phyloP scores from a whole-genome alignment of 1,140 invertebrate genomes.

The Hyles euphorbiae region DNA sequence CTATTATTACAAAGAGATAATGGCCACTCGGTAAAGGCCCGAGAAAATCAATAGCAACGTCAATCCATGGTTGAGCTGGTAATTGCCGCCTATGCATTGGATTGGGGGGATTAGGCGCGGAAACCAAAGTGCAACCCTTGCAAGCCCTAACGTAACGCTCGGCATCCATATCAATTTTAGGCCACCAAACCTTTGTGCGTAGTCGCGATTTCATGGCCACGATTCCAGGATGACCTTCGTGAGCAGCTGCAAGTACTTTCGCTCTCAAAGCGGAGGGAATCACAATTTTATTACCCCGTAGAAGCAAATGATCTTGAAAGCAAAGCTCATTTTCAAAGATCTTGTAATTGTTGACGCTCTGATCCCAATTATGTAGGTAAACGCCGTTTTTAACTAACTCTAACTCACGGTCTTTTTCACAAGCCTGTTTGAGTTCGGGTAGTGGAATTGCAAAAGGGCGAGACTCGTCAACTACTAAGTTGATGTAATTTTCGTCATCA shows the following conservation, averaged over 20 bases:
- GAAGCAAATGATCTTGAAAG: slow-evolving; percentile 22
- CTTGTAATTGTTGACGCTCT: slow-evolving; percentile 22
- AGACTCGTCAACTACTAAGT: slow-evolving; percentile 21
- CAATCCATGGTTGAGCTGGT: slow-evolving; percentile 17
- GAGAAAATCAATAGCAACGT: slow-evolving; percentile 22
- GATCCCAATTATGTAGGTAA: slow-evolving; percentile 21
- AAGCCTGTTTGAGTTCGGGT: slow-evolving; percentile 11
- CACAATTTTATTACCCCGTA: slow-evolving; percentile 23
- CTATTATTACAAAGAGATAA: slow-evolving; percentile 20
- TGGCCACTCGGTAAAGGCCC: slow-evolving; percentile 22
- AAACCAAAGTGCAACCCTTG: slow-evolving; percentile 46
- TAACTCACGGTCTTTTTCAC: slow-evolving; percentile 16
- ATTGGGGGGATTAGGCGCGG: slow-evolving; percentile 11
- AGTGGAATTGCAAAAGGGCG: slow-evolving; percentile 18
- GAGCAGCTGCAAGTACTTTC: slow-evolving; percentile 41
- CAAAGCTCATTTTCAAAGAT: slow-evolving; percentile 25
- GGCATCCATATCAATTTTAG: slow-evolving; percentile 61
- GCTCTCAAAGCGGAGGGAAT: slow-evolving; percentile 33
- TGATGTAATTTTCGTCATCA: slow-evolving; percentile 21
- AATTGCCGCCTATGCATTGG: slow-evolving; percentile 24
- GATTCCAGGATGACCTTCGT: slow-evolving; percentile 72
- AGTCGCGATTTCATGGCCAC: slow-evolving; percentile 50
- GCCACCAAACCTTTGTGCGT: slow-evolving; percentile 41
- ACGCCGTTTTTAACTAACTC: slow-evolving; percentile 22
- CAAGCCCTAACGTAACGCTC: slow-evolving; percentile 63